phyloP scores from a whole-genome alignment of 2,888 invertebrate genomes.

The Copidosoma aretas region DNA sequence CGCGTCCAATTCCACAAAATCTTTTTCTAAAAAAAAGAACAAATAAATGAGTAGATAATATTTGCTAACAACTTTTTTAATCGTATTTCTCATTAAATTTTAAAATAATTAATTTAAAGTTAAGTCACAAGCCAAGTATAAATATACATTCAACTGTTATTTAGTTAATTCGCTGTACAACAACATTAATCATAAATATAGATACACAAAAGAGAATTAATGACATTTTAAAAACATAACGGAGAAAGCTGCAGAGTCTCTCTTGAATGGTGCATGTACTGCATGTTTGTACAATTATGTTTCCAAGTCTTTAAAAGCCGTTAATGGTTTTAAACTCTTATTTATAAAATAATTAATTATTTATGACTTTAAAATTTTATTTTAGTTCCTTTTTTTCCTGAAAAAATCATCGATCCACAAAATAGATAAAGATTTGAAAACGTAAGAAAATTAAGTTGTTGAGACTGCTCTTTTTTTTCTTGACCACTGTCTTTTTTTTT shows the following conservation, averaged over 20 bases:
- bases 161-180: not conserved
- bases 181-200: not conserved
- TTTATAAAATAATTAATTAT: slow-evolving; percentile 33
- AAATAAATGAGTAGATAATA: not conserved
- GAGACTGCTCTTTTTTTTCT: too few species aligned
- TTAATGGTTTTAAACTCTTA: slow-evolving; percentile 38
- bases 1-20: not conserved
- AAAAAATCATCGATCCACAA: too few species aligned
- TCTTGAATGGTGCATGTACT: slow-evolving; percentile 34
- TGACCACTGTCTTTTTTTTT: too few species aligned
- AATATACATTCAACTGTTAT: not conserved
- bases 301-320: slow-evolving; percentile 33
- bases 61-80: not conserved
- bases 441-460: not conserved
- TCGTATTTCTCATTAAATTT: not conserved
- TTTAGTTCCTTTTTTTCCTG: not conserved
- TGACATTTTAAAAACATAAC: not conserved
- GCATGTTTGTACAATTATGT: slow-evolving; percentile 39
- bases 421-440: not conserved
- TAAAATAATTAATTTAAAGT: not conserved
- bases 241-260: slow-evolving; percentile 34
- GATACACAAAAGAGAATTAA: slow-evolving; percentile 8
- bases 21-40: not conserved
- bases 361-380: slow-evolving; percentile 13
- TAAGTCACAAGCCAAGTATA: not conserved